These are phyloP conservation scores for Ibycter americanus DNA, from an alignment of 2,797 vertebrate genomes.

Conservation along the genomic window DNA sequence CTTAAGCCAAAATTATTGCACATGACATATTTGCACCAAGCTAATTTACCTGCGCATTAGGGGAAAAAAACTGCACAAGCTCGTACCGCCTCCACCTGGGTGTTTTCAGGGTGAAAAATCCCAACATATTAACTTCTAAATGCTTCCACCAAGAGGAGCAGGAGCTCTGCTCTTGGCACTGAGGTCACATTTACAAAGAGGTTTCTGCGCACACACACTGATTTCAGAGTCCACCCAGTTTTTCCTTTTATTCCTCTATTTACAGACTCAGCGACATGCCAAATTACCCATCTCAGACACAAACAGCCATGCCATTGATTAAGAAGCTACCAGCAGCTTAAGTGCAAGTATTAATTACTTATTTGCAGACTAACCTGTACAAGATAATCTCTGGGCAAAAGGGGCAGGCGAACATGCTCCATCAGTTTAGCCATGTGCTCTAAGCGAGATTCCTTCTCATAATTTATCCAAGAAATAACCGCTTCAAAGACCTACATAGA, in stretches of 20 bases:
- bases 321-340: neutral
- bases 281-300: neutral
- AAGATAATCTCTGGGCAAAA: conserved; percentile 92
- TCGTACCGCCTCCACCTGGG: neutral
- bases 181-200: neutral
- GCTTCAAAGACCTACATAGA: conserved; percentile 91
- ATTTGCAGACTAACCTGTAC: conserved; percentile 85
- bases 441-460: conserved; percentile 88
- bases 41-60: neutral
- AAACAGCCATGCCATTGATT: neutral
- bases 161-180: neutral
- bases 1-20: neutral
- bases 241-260: neutral
- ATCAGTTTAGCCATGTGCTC: conserved; percentile 94
- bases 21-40: neutral
- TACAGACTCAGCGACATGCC: neutral
- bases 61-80: neutral
- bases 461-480: conserved; percentile 94
- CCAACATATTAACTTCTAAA: neutral
- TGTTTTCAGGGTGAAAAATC: neutral
- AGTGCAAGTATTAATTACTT: neutral
- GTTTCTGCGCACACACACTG: neutral
- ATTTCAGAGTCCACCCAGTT: neutral
- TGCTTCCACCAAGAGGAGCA: neutral
- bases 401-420: conserved; percentile 94